Evolutionary conservation across 2,797 vertebrate genomes (phyloP).

Genomic region (Spea hammondii): DNA sequence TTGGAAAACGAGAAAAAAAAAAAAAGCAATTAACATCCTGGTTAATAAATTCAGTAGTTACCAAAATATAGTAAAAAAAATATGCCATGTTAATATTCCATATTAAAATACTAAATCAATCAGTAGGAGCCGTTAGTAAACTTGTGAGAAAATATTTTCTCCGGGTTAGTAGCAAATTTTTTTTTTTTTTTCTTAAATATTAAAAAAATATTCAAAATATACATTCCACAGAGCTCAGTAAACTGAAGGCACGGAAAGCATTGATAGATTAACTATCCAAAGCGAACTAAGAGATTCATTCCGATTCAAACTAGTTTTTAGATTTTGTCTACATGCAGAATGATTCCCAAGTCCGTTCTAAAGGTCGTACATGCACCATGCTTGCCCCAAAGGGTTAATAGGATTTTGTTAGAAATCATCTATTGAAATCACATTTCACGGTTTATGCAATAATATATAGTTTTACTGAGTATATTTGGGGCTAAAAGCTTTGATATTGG

Average conservation of each 20-base stretch:
- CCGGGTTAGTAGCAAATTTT: conserved; percentile 14
- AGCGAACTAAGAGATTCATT: not conserved
- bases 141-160: not conserved
- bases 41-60: not conserved
- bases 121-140: too few relatives aligned
- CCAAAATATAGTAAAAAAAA: not conserved
- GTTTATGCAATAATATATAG: not conserved
- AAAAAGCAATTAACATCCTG: too few relatives aligned
- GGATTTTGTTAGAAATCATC: not conserved
- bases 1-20: too few relatives aligned
- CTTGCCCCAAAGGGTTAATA: not conserved
- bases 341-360: not conserved
- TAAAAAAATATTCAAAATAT: not conserved
- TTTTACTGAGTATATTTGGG: not conserved
- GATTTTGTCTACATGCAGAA: not conserved
- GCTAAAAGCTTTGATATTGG: too few relatives aligned
- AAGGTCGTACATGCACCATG: not conserved
- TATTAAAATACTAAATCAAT: not conserved
- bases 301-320: not conserved
- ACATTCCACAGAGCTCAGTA: conserved; percentile 22
- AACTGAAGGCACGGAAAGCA: conserved; percentile 13
- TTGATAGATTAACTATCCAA: not conserved
- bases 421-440: not conserved
- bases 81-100: not conserved
- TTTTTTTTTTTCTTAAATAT: too few relatives aligned